These are phyloP conservation scores for Prostheceraeus crozeri DNA, from an alignment of 2,888 invertebrate genomes.

Conservation along the genomic window DNA sequence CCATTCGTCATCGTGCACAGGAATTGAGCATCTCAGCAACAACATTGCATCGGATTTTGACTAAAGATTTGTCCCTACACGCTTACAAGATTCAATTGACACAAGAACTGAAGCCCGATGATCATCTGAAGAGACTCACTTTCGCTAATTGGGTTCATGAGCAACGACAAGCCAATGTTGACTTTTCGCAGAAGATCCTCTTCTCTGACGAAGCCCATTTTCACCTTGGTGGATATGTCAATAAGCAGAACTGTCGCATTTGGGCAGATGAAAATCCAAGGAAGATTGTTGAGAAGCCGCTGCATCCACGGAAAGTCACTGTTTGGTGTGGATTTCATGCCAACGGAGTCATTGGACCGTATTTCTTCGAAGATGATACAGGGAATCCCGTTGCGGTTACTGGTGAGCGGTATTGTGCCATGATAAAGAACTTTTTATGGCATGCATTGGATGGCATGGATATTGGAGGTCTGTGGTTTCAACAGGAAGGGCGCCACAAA, in stretches of 20 bases:
- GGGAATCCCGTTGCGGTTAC: not conserved
- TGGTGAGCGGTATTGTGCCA: not conserved
- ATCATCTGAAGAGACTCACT: no score
- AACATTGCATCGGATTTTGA: no score
- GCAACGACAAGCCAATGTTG: not conserved
- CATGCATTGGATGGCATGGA: not conserved
- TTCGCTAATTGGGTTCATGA: not conserved
- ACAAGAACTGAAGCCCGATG: no score
- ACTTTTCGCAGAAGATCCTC: not conserved
- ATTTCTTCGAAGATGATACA: conserved; percentile 48
- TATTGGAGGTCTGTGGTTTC: not conserved
- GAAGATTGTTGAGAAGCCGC: conserved; percentile 44
- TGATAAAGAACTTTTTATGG: not conserved
- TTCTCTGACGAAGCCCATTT: conserved; percentile 39
- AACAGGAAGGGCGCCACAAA: not conserved
- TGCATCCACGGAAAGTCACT: conserved; percentile 50
- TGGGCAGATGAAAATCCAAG: conserved; percentile 48
- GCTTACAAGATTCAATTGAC: no score
- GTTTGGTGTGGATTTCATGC: conserved; percentile 54
- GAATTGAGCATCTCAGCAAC: not conserved
- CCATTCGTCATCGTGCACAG: not conserved
- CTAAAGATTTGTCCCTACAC: no score
- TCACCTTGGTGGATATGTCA: conserved; percentile 44
- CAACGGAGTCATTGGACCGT: conserved; percentile 51
- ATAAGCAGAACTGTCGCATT: conserved; percentile 49